Conservation (phyloP, 1,140 invertebrate genomes). For the Paralvinella palmiformis region DNA sequence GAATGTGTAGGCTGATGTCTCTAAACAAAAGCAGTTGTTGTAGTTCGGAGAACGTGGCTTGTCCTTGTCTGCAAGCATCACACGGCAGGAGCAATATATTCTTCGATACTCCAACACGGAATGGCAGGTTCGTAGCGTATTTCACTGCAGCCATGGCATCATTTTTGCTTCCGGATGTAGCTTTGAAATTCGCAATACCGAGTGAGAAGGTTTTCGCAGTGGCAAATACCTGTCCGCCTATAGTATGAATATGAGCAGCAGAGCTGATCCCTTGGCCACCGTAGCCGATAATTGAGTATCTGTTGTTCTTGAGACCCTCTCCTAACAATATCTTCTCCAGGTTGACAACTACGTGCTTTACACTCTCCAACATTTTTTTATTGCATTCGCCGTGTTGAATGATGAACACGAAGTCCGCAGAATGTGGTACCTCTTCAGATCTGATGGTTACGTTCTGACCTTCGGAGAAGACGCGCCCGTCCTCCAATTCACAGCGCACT, state of each 20-base stretch:
- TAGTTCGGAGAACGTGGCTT: constrained; percentile 66
- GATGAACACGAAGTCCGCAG: constrained; percentile 78
- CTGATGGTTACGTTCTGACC: constrained; percentile 37
- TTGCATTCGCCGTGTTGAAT: constrained; percentile 81
- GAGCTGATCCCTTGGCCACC: constrained; percentile 67
- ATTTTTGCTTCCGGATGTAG: constrained; percentile 18
- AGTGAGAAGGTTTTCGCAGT: constrained; percentile 36
- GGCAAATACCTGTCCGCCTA: constrained; percentile 49
- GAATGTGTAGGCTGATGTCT: constrained; percentile 71
- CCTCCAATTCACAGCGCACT: constrained; percentile 42
- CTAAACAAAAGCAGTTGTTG: constrained; percentile 68
- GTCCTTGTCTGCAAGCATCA: constrained; percentile 59
- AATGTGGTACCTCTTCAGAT: constrained; percentile 37
- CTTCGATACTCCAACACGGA: constrained; percentile 74
- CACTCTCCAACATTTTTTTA: constrained; percentile 53
- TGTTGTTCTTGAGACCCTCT: constrained; percentile 46
- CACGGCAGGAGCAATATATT: constrained; percentile 77
- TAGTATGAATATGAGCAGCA: constrained; percentile 57
- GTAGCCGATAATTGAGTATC: constrained; percentile 73
- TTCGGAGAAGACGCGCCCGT: constrained; percentile 34
- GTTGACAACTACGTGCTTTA: constrained; percentile 30
- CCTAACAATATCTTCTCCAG: constrained; percentile 41
- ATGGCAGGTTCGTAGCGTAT: constrained; percentile 67
- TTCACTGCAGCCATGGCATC: constrained; percentile 63
- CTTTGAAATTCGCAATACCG: constrained; percentile 26